Base-by-base conservation (phyloP, 2,888 invertebrate species). In the Junonia oenone region DNA sequence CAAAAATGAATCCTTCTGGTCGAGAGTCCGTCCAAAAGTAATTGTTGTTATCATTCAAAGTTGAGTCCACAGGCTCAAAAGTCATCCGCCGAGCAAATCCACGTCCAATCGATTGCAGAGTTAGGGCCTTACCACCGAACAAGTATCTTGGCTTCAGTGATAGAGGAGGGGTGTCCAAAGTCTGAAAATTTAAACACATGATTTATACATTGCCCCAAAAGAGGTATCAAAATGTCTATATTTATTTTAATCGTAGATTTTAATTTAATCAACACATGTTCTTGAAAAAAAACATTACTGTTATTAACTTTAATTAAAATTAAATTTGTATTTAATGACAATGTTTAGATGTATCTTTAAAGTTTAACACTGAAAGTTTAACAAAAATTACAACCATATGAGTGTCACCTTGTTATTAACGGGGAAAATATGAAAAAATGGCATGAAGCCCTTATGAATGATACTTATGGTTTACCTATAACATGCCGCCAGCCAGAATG, bases 1-100 rank as follows among this genome's bases (percentile, higher is more conserved):
- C 93, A 77, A 95, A 95, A 29, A 93, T 93, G 74, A 93, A 95
- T 48, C 95, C 95, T 75, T 93, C 93, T 1, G 93, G 92, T 61
- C 92, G 86, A 31, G 94, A 95, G 82, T 95, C 95, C 19, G 94
- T 93, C 94, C 95, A 95, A 86, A 95, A 95, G 78, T 93, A 95
- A 73, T 94, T 94, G 47, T 91, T 88, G 75, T 94, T 94, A 61
- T 92, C 90, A 81, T 94, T 94, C 40, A 93, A 88, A 35, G 91
- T 89, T 29, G 90, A 91, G 43, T 90, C 85, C 53, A 91, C 85
- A 1, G 94, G 92, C 69, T 93, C 92, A 81, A 95, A 95, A 1
- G 95, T 95, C 60, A 95, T 89, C 43, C 95, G 91, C 58, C 94
- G 92, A 5, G 94, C 93, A 73, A 94, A 95, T 6, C 95, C 95